These are phyloP conservation scores for Indicator indicator DNA, from an alignment of 2,113 vertebrate species.

Conservation along the genomic window DNA sequence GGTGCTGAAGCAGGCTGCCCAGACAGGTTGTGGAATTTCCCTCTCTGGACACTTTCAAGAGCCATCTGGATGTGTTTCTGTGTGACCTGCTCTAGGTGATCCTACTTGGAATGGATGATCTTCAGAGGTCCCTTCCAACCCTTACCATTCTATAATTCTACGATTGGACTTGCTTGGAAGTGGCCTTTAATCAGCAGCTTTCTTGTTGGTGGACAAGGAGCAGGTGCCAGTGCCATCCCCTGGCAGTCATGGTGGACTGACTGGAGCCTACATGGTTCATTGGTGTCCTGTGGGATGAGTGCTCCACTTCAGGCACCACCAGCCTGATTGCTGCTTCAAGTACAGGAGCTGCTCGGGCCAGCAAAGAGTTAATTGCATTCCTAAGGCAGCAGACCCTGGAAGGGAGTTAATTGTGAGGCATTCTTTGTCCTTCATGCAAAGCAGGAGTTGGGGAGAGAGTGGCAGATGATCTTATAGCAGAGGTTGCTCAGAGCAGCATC, in stretches of 20 bases:
- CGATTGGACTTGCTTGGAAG: constrained; percentile 73
- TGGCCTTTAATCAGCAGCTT: constrained; percentile 76
- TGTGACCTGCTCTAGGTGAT: too few relatives aligned
- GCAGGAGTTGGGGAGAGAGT: constrained; percentile 59
- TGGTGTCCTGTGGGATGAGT: constrained; percentile 78
- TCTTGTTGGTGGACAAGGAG: constrained; percentile 78
- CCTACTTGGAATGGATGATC: too few relatives aligned
- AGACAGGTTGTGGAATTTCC: too few relatives aligned
- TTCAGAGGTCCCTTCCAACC: too few relatives aligned
- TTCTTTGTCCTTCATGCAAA: constrained; percentile 77
- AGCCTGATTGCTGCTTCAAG: constrained; percentile 71
- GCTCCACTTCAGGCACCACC: constrained; percentile 76
- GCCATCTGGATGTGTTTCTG: too few relatives aligned
- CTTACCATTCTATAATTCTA: too few relatives aligned
- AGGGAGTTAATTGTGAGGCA: constrained; percentile 72
- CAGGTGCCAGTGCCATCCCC: constrained; percentile 72
- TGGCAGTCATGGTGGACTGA: constrained; percentile 80
- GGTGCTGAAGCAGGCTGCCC: too few relatives aligned
- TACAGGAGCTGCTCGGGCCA: constrained; percentile 75
- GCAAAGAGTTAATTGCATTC: constrained; percentile 81
- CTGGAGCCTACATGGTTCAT: constrained; percentile 66
- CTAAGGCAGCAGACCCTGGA: constrained; percentile 74
- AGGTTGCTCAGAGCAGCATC: constrained; percentile 13
- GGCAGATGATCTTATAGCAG: constrained; percentile 65
- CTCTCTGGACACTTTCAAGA: too few relatives aligned